phyloP scores from a whole-genome alignment of 2,113 vertebrate species.

The Cyanoderma ruficeps region DNA sequence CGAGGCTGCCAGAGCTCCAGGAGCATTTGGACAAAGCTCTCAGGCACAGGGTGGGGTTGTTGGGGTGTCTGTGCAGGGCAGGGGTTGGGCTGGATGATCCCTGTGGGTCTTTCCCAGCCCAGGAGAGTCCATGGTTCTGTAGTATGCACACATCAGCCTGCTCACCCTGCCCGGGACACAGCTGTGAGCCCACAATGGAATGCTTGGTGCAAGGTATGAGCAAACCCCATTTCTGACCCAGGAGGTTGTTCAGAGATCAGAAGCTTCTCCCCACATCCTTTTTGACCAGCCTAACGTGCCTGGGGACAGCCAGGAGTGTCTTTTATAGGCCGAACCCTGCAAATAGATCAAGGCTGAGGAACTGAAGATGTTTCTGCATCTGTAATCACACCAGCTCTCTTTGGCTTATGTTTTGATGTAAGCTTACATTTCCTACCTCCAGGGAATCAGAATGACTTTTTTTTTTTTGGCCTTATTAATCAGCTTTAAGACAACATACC shows the following conservation, averaged over 20 bases:
- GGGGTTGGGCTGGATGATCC: fast-evolving
- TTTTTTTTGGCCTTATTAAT: neutral
- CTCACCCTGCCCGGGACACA: neutral
- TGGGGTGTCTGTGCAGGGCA: neutral
- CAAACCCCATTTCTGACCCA: neutral
- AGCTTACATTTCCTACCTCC: neutral
- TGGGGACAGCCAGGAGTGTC: neutral
- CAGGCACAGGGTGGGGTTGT: neutral
- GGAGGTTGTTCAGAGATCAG: neutral
- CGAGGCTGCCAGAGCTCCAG: neutral
- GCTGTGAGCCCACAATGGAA: neutral
- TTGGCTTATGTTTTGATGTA: neutral
- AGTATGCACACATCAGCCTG: neutral
- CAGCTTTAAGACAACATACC: neutral
- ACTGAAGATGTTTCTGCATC: neutral
- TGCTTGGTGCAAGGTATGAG: neutral
- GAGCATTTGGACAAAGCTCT: fast-evolving
- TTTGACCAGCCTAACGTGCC: neutral
- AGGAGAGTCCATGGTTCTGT: neutral
- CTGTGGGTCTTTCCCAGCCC: neutral
- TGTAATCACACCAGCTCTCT: neutral
- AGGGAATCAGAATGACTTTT: neutral
- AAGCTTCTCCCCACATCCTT: neutral
- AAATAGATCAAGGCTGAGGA: neutral
- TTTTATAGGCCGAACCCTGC: neutral